Base-by-base conservation (phyloP, 2,888 invertebrate species). In the Lithophane socia region DNA sequence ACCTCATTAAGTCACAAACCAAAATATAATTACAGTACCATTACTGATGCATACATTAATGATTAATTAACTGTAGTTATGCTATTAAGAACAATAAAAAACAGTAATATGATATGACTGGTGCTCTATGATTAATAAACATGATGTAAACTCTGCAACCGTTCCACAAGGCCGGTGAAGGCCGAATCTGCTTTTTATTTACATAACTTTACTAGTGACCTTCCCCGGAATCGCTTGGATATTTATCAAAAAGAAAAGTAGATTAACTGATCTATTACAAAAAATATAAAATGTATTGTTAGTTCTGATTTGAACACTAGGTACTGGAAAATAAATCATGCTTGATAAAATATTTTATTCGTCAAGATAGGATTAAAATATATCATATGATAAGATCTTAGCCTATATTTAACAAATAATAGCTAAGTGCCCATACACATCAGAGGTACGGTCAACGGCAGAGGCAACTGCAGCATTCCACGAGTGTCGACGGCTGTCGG, bases 111-210 rank as follows among this genome's bases (percentile, higher is more conserved):
- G 58, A 77, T 75, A 82, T 63, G 13, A 13, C 47, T 24, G 21
- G 42, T 69, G 58, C 29, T 80, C n/a, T 73, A 75, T 74, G 75
- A 58, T 52, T 37, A 77, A 69, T 74, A 65, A 78, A 71, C 73
- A 71, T 47, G 44, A 63, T 52, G 71, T 68, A 47, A 69, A 75
- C 56, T 68, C 44, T 81, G 68, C 73, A 80, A 74, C 61, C 24
- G 76, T 84, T 72, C 10, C 56, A 80, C 85, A 86, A 86, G 84
- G 61, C 58, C 24, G 7, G 16, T 24, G 58, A 58, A 58, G 58
- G 82, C 24, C 75, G 73, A 69, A 72, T 77, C 52, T 54, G 37
- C 4, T 77, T 58, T 71, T 68, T 44, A 82, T 83, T 82, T 74
- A 61, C 82, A 81, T 77, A 68, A 64, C 60, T 83, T 37, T 12